These are phyloP conservation scores for Battus philenor DNA, from an alignment of 1,140 invertebrate genomes.

Conservation along the genomic window DNA sequence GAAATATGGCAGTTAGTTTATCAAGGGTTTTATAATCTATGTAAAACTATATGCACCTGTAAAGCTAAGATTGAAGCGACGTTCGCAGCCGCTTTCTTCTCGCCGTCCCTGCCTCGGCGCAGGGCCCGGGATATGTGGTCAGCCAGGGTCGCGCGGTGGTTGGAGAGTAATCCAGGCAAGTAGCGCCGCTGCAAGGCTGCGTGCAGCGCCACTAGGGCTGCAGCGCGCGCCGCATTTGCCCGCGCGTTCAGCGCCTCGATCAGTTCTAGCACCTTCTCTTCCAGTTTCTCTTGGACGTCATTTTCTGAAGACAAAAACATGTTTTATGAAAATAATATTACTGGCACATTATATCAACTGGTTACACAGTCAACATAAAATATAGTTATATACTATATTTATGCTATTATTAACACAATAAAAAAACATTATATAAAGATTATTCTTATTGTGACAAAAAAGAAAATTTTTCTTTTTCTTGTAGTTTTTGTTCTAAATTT, in stretches of 20 bases:
- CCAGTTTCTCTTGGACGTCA: slow-evolving; percentile 85
- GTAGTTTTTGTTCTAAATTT: too few species aligned
- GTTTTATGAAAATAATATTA: too few species aligned
- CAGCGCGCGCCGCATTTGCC: slow-evolving; percentile 87
- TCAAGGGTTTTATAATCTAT: too few species aligned
- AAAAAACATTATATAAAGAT: too few species aligned
- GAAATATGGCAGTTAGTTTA: too few species aligned
- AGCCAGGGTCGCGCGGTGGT: slow-evolving; percentile 86
- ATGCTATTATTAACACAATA: too few species aligned
- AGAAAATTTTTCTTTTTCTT: too few species aligned
- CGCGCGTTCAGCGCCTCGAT: slow-evolving; percentile 92
- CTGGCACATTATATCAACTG: too few species aligned
- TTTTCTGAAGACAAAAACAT: slow-evolving; percentile 72
- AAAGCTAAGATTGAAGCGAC: slow-evolving; percentile 87
- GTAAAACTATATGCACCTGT: too few species aligned
- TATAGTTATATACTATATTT: neutral
- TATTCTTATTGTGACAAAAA: too few species aligned
- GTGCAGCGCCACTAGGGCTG: slow-evolving; percentile 83
- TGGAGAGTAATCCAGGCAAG: slow-evolving; percentile 85
- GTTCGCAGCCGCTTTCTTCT: slow-evolving; percentile 87
- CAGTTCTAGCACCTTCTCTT: slow-evolving; percentile 91
- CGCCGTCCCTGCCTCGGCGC: slow-evolving; percentile 88
- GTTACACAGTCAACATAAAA: neutral
- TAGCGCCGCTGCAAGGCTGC: slow-evolving; percentile 88
- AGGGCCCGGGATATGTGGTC: slow-evolving; percentile 88